Evolutionary conservation across 2,888 invertebrate species (phyloP), one percentile per base, ranked within the genome.

Genomic region (Eupithecia subumbrata): DNA sequence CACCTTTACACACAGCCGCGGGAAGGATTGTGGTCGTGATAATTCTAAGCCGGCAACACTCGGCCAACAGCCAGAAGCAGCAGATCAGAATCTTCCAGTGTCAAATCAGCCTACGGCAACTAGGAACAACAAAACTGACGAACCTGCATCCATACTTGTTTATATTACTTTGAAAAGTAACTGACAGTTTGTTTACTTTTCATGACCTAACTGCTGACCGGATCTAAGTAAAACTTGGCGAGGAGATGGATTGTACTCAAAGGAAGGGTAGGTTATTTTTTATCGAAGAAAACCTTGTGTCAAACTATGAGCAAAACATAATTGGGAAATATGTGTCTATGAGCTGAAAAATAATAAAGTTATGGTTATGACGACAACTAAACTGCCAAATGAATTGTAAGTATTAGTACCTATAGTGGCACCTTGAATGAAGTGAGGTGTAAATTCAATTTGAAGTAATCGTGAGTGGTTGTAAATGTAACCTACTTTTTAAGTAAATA

Each of bases 371-470:
- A 45, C 40, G n/a, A 64, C 34, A 64, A 18, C 8, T 34, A 63
- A 30, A 63, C 48, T 40, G 75, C 67, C 56, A 30, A 74, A 76
- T 76, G 75, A 75, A 71, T 22, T 69, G 60, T 60, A 25, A 25
- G 60, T 63, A 68, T 71, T 52, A 74, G 43, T 76, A n/a, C n/a
- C n/a, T n/a, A 71, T 74, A 79, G 2, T 30, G 18, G 16, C 66
- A 45, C 77, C 76, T 79, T 77, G 73, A 25, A 52, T 73, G 56
- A 34, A 70, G 66, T 74, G 64, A 75, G 56, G 63, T 74, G 72
- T 70, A 34, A 75, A 73, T 67, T 72, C 25, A 69, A 72, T 72
- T 72, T 75, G 69, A 72, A 66, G 69, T 63, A 18, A 25, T 45
- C 30, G 43, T 18, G 40, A 18, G 16, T 71, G 14, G 22, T 9